Evolutionary conservation across 2,888 invertebrate genomes (phyloP).

Genomic region (Tiliacea citrago): DNA sequence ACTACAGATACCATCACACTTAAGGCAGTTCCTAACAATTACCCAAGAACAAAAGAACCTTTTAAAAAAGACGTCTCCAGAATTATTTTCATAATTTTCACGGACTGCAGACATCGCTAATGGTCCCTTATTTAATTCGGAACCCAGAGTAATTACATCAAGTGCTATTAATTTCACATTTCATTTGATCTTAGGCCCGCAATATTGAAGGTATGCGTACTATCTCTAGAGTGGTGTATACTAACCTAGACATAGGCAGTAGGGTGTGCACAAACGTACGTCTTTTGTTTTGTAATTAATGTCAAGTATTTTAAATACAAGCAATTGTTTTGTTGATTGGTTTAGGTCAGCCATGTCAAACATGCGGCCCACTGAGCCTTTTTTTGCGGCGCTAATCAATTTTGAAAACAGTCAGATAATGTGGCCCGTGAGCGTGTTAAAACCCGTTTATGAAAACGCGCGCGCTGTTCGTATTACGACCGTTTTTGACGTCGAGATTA

Average conservation of each 20-base stretch:
- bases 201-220: slow-evolving; percentile 73
- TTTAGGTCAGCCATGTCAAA: no score
- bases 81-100: slow-evolving; percentile 78
- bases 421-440: no score
- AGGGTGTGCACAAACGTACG: slow-evolving; percentile 1
- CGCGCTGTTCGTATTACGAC: no score
- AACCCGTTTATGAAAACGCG: no score
- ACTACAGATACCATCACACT: slow-evolving; percentile 25
- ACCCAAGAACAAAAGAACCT: slow-evolving; percentile 76
- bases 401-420: no score
- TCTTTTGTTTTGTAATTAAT: background rate
- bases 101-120: slow-evolving; percentile 76
- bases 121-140: slow-evolving; percentile 83
- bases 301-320: background rate
- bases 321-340: background rate
- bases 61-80: slow-evolving; percentile 77
- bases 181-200: slow-evolving; percentile 77
- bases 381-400: no score
- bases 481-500: no score
- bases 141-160: slow-evolving; percentile 82
- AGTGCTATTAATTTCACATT: slow-evolving; percentile 85
- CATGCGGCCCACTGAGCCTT: no score
- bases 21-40: slow-evolving; percentile 68
- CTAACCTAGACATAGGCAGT: slow-evolving; percentile 20
- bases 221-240: slow-evolving; percentile 51